Evolutionary conservation across 2,888 invertebrate genomes (phyloP).

Genomic region (Meteorus cinctellus): DNA sequence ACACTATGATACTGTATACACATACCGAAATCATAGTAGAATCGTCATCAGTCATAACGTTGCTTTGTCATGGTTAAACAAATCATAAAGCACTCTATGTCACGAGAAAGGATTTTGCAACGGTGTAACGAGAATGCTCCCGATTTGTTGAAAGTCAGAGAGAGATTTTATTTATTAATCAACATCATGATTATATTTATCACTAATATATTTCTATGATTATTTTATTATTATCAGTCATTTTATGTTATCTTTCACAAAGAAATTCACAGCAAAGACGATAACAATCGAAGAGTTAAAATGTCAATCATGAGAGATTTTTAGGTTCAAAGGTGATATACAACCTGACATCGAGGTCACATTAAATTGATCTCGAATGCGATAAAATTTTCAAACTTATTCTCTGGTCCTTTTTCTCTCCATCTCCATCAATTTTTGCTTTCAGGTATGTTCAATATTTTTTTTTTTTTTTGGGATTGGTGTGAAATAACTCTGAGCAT

Average conservation of each 20-base stretch:
- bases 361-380: not conserved
- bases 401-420: not conserved
- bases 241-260: not conserved
- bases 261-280: too few species aligned
- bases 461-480: not conserved
- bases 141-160: not conserved
- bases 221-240: not conserved
- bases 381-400: not conserved
- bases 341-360: not conserved
- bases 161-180: conserved; percentile 15
- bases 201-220: not conserved
- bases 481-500: not conserved
- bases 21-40: not conserved
- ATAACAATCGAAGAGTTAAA: not conserved
- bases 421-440: not conserved
- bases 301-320: not conserved
- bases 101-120: not conserved
- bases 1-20: not conserved
- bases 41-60: conserved; percentile 13
- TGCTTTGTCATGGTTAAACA: conserved; percentile 18
- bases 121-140: too few species aligned
- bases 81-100: conserved; percentile 10
- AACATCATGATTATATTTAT: not conserved
- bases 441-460: not conserved
- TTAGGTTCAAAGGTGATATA: not conserved